Percentiles rank a stretch among this genome's conserved stretches.
These are phyloP conservation scores for Premnoplex brunnescens DNA, from an alignment of 2,797 vertebrate species.

Conservation along the genomic window DNA sequence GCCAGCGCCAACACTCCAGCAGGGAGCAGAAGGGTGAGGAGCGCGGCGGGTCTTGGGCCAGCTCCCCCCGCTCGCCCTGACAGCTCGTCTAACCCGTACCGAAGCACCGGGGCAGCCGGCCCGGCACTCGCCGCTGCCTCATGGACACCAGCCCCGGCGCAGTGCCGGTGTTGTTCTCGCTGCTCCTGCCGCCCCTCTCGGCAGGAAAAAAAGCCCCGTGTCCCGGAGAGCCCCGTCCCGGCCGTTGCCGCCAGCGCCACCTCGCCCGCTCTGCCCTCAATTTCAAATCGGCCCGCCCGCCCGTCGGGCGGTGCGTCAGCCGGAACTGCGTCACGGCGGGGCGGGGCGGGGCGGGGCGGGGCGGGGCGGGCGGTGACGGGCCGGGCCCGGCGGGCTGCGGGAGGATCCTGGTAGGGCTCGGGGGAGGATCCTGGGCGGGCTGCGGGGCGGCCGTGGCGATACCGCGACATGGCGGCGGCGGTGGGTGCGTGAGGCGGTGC, in stretches of 20 bases:
- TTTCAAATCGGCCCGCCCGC: constrained; percentile 50
- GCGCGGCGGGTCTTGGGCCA: background rate
- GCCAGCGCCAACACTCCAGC: background rate
- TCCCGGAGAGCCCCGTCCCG: background rate
- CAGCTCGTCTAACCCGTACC: background rate
- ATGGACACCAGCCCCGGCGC: background rate
- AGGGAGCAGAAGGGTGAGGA: background rate
- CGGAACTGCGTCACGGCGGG: accelerated
- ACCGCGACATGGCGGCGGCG: background rate
- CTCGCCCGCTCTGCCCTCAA: background rate
- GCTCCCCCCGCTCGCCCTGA: background rate
- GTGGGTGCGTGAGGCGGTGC: accelerated
- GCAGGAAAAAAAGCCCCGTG: background rate
- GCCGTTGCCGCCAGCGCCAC: background rate
- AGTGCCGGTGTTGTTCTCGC: too few species aligned
- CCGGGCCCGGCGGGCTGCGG: background rate
- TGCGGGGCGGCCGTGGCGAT: background rate
- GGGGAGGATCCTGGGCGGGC: too few species aligned
- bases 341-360: background rate
- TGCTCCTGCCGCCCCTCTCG: background rate
- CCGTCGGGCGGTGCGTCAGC: background rate
- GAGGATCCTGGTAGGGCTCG: too few species aligned
- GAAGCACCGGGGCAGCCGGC: background rate
- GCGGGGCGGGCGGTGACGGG: background rate
- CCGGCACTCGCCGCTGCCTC: background rate